These are phyloP conservation scores for Pogonus chalceus DNA, from an alignment of 1,140 invertebrate species.

Conservation along the genomic window DNA sequence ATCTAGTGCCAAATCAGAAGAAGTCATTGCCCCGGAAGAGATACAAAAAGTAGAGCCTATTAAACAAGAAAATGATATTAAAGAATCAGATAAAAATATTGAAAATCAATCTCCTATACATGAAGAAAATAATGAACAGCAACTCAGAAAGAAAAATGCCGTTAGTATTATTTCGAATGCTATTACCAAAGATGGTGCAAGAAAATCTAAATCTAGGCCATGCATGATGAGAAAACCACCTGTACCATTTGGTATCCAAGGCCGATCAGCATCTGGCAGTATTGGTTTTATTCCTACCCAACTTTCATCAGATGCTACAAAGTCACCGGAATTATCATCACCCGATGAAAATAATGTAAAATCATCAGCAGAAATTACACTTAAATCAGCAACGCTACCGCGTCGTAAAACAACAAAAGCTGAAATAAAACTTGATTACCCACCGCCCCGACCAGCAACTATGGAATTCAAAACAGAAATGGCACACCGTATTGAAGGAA, in stretches of 20 bases:
- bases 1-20: constrained; percentile 28
- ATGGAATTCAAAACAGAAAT: constrained; percentile 46
- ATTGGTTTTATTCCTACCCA: constrained; percentile 28
- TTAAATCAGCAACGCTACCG: constrained; percentile 56
- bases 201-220: constrained; percentile 38
- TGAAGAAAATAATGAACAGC: constrained; percentile 32
- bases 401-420: constrained; percentile 53
- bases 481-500: constrained; percentile 45
- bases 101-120: constrained; percentile 11
- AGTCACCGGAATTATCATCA: constrained; percentile 6
- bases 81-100: constrained; percentile 28
- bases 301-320: constrained; percentile 18
- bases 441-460: constrained; percentile 37
- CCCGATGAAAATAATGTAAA: constrained; percentile 31
- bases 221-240: constrained; percentile 43
- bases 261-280: constrained; percentile 40
- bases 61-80: constrained; percentile 24
- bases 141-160: constrained; percentile 43
- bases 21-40: constrained; percentile 15
- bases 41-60: constrained; percentile 16
- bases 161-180: constrained; percentile 48
- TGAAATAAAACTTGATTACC: constrained; percentile 48
- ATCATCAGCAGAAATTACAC: constrained; percentile 48
- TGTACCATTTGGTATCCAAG: constrained; percentile 42
- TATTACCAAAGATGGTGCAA: constrained; percentile 40